Evolutionary conservation across 23 tunicate genomes (phyloP), one percentile per base, ranked within the genome.

Genomic region (Trididemnum clinides): DNA sequence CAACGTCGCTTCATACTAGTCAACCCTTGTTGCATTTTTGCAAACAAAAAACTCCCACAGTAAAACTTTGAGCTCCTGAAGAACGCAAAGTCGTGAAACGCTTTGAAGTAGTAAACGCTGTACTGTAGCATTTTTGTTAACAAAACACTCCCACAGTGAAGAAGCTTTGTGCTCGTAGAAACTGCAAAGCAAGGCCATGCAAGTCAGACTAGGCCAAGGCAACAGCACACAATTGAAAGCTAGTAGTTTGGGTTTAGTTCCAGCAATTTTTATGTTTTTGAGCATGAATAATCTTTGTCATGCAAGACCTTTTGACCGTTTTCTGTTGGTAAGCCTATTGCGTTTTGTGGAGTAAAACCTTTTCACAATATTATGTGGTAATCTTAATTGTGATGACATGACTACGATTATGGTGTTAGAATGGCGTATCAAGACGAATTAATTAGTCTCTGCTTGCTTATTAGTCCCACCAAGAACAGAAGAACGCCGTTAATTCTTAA

Each of bases 61-160:
- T 66, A 20, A 66, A 66, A 66, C n/a, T 33, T 66, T 66, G 75
- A 31, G 75, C 7, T 66, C 22, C 75, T 3, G 37, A n/a, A 31
- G 75, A n/a, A 10, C 37, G 37, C 36, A 66, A 30, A 66, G 37
- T 66, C 22, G 75, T 66, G 22, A 31, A 29, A 66, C 22, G 37
- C 75, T 66, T 66, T n/a, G 75, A 66, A 66, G 37, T 66, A 66
- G 75, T 28, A 66, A 31, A 66, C 37, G 75, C 19, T 66, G 37
- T 66, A 30, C 22, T 66, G 75, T 66, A 66, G 75, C 75, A 66
- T 23, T 28, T 66, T 66, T 29, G 75, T 66, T 66, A 4, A 20
- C 75, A 66, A 10, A 66, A 37, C 30, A 66, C 75, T 66, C 75
- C 75, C 36, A 37, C 75, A 66, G 75, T 66, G 36, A 66, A 66